Evolutionary conservation across 30 jellyfish, hydroid and myxozoan species (phyloP).

Genomic region (Cassiopea xamachana): DNA sequence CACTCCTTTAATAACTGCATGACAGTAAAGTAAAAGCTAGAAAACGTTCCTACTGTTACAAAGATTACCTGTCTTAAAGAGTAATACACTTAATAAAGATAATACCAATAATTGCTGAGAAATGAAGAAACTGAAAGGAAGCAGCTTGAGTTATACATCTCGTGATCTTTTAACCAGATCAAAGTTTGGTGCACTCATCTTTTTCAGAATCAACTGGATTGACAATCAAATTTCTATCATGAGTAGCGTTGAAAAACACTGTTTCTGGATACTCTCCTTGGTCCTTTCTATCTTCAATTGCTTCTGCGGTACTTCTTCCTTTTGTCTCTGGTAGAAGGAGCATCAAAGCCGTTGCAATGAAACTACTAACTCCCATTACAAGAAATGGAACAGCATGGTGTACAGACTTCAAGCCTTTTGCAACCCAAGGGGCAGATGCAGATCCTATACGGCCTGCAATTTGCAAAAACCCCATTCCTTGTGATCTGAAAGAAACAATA

Average conservation of each 20-base stretch:
- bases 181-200: neutral
- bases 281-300: neutral
- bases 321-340: conserved; percentile 86
- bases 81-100: too few relatives aligned
- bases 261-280: neutral
- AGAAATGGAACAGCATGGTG: conserved; percentile 68
- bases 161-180: neutral
- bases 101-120: too few relatives aligned
- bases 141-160: too few relatives aligned
- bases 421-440: conserved; percentile 93
- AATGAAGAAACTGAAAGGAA: too few relatives aligned
- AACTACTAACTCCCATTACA: conserved; percentile 77
- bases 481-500: conserved; percentile 44
- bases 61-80: too few relatives aligned
- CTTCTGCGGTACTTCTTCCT: conserved; percentile 76
- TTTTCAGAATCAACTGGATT: conserved; percentile 4
- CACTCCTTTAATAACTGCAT: too few relatives aligned
- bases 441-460: conserved; percentile 83
- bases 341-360: conserved; percentile 37
- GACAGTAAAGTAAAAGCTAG: too few relatives aligned
- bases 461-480: conserved; percentile 81
- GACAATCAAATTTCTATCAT: conserved; percentile 6
- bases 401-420: conserved; percentile 61
- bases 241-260: neutral
- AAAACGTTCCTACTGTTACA: too few relatives aligned